phyloP scores from a whole-genome alignment of 2,888 invertebrate genomes.

The Ectemnius lituratus region DNA sequence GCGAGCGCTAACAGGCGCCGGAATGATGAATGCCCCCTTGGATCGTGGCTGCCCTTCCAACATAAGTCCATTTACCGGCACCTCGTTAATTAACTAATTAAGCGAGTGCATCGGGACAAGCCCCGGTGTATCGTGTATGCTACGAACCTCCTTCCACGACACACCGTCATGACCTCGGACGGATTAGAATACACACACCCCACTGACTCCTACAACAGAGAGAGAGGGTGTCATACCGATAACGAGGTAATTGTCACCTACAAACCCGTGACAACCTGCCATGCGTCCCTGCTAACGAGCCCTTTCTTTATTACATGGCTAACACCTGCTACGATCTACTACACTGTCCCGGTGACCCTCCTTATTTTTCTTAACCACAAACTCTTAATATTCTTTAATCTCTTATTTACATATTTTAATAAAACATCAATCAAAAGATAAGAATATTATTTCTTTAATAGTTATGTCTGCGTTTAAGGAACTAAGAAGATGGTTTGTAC shows the following conservation, averaged over 20 bases:
- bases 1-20: slow-evolving; percentile 62
- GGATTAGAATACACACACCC: slow-evolving; percentile 21
- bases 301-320: slow-evolving; percentile 19
- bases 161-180: slow-evolving; percentile 23
- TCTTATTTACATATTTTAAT: too few relatives aligned
- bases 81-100: slow-evolving; percentile 59
- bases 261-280: slow-evolving; percentile 19
- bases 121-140: slow-evolving; percentile 1
- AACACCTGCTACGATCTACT: too few relatives aligned
- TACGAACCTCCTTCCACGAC: slow-evolving; percentile 1
- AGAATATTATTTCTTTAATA: too few relatives aligned
- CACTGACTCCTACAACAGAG: slow-evolving; percentile 6
- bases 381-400: too few relatives aligned
- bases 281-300: slow-evolving; percentile 24
- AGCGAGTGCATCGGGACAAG: slow-evolving; percentile 41
- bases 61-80: slow-evolving; percentile 37
- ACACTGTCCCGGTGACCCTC: too few relatives aligned
- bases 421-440: too few relatives aligned
- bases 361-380: too few relatives aligned
- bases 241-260: slow-evolving; percentile 45
- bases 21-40: slow-evolving; percentile 65
- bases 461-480: too few relatives aligned
- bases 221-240: slow-evolving; percentile 30
- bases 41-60: slow-evolving; percentile 54
- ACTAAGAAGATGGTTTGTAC: too few relatives aligned